These are phyloP conservation scores for Leuciscus idus DNA, from an alignment of 2,113 vertebrate genomes.

Conservation along the genomic window DNA sequence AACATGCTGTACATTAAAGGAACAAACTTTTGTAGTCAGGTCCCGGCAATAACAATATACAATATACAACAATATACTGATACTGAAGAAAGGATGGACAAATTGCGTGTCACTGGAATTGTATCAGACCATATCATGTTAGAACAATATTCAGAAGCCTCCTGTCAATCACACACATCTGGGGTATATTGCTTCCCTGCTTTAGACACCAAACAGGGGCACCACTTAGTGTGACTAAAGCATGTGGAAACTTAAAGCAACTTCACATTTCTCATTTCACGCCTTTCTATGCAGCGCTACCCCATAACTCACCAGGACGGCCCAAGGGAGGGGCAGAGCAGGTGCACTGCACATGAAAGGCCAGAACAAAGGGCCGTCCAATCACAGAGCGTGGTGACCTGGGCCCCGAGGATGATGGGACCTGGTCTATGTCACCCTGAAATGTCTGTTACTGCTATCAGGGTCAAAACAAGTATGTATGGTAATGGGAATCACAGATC, in stretches of 20 bases:
- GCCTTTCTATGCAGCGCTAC: slow-evolving; percentile 74
- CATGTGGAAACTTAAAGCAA: slow-evolving; percentile 73
- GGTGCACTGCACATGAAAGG: slow-evolving; percentile 85
- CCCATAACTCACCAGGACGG: slow-evolving; percentile 84
- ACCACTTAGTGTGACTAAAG: slow-evolving; percentile 58
- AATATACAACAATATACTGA: too few species aligned
- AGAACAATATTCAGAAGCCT: neutral
- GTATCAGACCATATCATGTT: neutral
- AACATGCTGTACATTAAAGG: too few species aligned
- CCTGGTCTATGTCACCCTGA: slow-evolving; percentile 78
- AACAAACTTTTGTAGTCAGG: too few species aligned
- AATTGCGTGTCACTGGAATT: neutral
- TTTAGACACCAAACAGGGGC: slow-evolving; percentile 22
- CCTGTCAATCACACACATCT: slow-evolving; percentile 28
- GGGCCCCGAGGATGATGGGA: slow-evolving; percentile 78
- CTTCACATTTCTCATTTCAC: slow-evolving; percentile 92
- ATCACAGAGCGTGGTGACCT: slow-evolving; percentile 76
- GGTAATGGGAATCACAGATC: slow-evolving; percentile 44
- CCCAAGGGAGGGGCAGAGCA: slow-evolving; percentile 74
- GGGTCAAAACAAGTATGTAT: slow-evolving; percentile 62
- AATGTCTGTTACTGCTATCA: slow-evolving; percentile 91
- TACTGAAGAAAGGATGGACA: neutral
- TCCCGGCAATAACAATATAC: too few species aligned
- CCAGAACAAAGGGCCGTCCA: slow-evolving; percentile 83
- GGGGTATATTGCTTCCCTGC: neutral